phyloP scores from a whole-genome alignment of 2,797 vertebrate species.

The Myotis daubentonii region DNA sequence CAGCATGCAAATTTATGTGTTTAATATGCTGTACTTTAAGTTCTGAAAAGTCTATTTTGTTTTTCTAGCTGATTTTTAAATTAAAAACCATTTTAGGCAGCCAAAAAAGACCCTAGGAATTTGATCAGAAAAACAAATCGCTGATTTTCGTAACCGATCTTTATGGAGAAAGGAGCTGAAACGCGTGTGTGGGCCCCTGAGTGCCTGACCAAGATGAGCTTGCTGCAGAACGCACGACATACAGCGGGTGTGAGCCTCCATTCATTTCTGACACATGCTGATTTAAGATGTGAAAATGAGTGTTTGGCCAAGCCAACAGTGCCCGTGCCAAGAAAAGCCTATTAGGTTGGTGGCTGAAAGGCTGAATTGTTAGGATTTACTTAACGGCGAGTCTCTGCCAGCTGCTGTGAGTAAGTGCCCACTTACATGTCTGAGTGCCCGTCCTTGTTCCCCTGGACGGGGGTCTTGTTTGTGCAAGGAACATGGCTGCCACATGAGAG shows the following conservation, averaged over 20 bases:
- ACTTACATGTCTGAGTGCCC: neutral
- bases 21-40: neutral
- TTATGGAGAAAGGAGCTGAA: neutral
- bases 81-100: neutral
- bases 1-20: neutral
- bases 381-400: conserved; percentile 51
- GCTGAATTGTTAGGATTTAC: conserved; percentile 64
- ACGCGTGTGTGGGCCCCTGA: neutral
- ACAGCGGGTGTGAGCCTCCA: neutral
- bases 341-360: conserved; percentile 76
- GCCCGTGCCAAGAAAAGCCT: conserved; percentile 71
- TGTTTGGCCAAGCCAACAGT: conserved; percentile 54
- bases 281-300: conserved; percentile 67
- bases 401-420: conserved; percentile 51
- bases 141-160: conserved; percentile 2
- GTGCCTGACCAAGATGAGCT: neutral
- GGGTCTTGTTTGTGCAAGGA: neutral
- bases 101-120: neutral
- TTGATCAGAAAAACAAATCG: neutral
- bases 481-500: neutral
- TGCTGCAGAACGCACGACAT: neutral
- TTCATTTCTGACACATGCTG: conserved; percentile 53
- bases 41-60: neutral
- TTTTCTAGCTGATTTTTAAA: conserved; percentile 17
- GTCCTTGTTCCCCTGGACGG: neutral